Evolutionary conservation across 2,113 vertebrate genomes (phyloP).

Genomic region (Dasyornis broadbenti): DNA sequence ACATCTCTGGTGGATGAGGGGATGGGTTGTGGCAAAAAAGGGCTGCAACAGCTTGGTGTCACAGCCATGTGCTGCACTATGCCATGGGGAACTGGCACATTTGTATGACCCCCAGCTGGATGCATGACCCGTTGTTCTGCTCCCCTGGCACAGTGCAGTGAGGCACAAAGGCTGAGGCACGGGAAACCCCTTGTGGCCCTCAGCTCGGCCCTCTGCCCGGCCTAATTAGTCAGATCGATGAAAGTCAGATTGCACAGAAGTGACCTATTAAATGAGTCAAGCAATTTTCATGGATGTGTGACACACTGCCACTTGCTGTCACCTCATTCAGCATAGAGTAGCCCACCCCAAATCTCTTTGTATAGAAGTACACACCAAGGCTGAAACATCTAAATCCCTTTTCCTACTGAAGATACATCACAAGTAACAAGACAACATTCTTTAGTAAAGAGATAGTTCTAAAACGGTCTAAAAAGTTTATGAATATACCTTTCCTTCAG

Average conservation of each 20-base stretch:
- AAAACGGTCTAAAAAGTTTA: neutral
- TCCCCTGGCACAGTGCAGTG: neutral
- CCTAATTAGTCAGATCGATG: neutral
- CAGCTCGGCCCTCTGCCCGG: neutral
- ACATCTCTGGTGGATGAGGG: neutral
- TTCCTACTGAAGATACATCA: neutral
- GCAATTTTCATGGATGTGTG: neutral
- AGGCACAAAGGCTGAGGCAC: fast-evolving
- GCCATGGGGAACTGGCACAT: fast-evolving
- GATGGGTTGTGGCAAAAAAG: fast-evolving
- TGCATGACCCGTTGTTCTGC: fast-evolving
- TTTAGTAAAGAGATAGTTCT: neutral
- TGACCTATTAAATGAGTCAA: neutral
- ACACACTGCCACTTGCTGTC: neutral
- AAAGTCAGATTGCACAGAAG: neutral
- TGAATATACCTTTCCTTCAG: slow-evolving; percentile 19
- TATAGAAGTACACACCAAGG: neutral
- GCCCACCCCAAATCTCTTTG: neutral
- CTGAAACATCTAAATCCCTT: neutral
- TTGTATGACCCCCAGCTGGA: neutral
- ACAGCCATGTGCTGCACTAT: fast-evolving
- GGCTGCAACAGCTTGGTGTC: neutral
- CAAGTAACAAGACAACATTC: neutral
- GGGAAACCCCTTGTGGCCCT: neutral
- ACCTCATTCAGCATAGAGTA: neutral